phyloP scores from a whole-genome alignment of 2,888 invertebrate species.

The Acanthosepion esculentum region DNA sequence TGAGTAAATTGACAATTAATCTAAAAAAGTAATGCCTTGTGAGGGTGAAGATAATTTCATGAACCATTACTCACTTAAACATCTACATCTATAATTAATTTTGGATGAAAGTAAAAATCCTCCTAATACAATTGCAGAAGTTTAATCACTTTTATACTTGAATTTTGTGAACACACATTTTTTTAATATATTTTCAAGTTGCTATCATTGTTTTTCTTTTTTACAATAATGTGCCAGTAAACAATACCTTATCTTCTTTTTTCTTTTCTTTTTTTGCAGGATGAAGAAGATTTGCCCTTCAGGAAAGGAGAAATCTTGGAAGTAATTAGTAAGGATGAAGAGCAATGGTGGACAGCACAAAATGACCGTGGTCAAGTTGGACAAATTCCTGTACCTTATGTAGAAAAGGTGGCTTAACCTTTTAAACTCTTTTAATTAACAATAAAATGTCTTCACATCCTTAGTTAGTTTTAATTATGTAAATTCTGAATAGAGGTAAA shows the following conservation, averaged over 20 bases:
- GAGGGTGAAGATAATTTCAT: no score
- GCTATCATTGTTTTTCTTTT: background rate
- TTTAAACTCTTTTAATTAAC: background rate
- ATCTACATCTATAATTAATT: no score
- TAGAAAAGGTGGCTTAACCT: slow-evolving; percentile 75
- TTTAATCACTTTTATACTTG: no score
- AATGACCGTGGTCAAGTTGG: slow-evolving; percentile 90
- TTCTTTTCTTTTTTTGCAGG: slow-evolving; percentile 80
- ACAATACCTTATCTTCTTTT: background rate
- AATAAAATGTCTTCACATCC: background rate
- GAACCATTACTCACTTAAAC: no score
- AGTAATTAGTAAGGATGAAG: slow-evolving; percentile 94
- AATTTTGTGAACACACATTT: no score
- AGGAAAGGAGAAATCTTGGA: slow-evolving; percentile 93
- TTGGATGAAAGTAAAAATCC: no score
- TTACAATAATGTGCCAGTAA: background rate
- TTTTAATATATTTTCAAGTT: no score
- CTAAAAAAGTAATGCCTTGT: no score
- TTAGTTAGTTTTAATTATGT: no score
- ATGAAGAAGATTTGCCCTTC: slow-evolving; percentile 95
- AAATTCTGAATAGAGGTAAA: no score
- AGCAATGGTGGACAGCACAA: slow-evolving; percentile 98
- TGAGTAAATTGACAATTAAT: no score
- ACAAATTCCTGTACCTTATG: slow-evolving; percentile 96
- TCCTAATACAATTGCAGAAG: no score